Evolutionary conservation across 2,888 invertebrate genomes (phyloP).

Genomic region (Sinopyrophorus schimmeli): DNA sequence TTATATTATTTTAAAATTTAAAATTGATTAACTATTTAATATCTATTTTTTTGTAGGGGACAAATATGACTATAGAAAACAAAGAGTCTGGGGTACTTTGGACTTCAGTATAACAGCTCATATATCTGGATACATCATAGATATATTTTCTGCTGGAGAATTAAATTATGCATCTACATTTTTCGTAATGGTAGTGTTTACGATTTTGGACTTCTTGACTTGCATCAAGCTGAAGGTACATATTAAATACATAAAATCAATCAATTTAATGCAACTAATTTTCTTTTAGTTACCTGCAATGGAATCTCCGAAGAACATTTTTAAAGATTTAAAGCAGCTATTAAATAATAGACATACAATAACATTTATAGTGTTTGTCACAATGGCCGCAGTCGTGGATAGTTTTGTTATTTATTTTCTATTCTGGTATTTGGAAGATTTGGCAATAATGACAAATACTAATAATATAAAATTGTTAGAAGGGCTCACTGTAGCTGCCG

Average conservation of each 20-base stretch:
- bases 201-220: slow-evolving; percentile 67
- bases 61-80: slow-evolving; percentile 73
- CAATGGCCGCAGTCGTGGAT: slow-evolving; percentile 76
- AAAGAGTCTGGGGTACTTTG: slow-evolving; percentile 81
- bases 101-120: slow-evolving; percentile 78
- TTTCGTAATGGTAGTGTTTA: slow-evolving; percentile 66
- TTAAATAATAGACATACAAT: slow-evolving; percentile 67
- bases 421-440: slow-evolving; percentile 82
- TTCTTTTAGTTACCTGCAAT: slow-evolving; percentile 71
- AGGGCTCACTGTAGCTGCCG: slow-evolving; percentile 77
- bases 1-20: too few relatives aligned
- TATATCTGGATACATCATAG: slow-evolving; percentile 70
- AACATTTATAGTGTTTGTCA: slow-evolving; percentile 72
- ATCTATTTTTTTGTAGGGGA: too few relatives aligned
- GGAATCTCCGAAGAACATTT: slow-evolving; percentile 68
- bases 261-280: too few relatives aligned
- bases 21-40: too few relatives aligned
- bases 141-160: slow-evolving; percentile 63
- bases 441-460: slow-evolving; percentile 66
- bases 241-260: too few relatives aligned
- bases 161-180: slow-evolving; percentile 74
- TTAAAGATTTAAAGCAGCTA: slow-evolving; percentile 66
- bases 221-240: slow-evolving; percentile 67
- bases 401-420: slow-evolving; percentile 81
- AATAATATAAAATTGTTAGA: slow-evolving; percentile 75